Conservation (phyloP, 2,113 vertebrate genomes). For the Callionymus lyra region DNA sequence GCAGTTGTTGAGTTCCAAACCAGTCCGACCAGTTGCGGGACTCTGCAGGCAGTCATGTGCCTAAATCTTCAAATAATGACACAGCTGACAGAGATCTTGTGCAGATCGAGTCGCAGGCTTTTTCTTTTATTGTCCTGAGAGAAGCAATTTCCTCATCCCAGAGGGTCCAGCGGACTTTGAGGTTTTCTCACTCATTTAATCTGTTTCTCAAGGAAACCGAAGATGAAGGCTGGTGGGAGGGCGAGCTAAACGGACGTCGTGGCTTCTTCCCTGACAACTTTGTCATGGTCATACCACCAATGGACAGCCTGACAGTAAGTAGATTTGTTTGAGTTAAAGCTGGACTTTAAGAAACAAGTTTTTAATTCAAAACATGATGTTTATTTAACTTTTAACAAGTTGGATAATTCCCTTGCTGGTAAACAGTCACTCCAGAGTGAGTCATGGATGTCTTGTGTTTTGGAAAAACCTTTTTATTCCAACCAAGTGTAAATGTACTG, state of each 20-base stretch:
- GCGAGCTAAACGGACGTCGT: constrained; percentile 67
- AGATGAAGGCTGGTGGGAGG: constrained; percentile 86
- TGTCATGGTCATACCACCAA: constrained; percentile 69
- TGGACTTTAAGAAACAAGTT: background rate
- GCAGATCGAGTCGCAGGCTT: background rate
- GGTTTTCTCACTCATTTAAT: constrained; percentile 30
- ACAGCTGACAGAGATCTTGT: background rate
- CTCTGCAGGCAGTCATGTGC: background rate
- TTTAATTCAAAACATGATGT: background rate
- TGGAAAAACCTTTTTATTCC: constrained; percentile 34
- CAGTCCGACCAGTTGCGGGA: constrained; percentile 25
- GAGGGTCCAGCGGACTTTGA: constrained; percentile 12
- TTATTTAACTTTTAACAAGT: background rate
- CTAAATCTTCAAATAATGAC: too few relatives aligned
- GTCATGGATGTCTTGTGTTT: constrained; percentile 30
- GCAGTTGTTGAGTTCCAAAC: constrained; percentile 4
- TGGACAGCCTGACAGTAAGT: constrained; percentile 61
- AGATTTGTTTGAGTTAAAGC: background rate
- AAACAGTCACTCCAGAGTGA: constrained; percentile 25
- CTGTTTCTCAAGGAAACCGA: constrained; percentile 55
- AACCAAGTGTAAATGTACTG: constrained; percentile 33
- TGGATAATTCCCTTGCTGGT: constrained; percentile 4
- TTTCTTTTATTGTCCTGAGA: background rate
- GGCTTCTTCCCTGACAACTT: constrained; percentile 86
- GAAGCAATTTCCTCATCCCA: constrained; percentile 24